Base-by-base conservation (phyloP, 2,888 invertebrate species). In the Suillia variegata region DNA sequence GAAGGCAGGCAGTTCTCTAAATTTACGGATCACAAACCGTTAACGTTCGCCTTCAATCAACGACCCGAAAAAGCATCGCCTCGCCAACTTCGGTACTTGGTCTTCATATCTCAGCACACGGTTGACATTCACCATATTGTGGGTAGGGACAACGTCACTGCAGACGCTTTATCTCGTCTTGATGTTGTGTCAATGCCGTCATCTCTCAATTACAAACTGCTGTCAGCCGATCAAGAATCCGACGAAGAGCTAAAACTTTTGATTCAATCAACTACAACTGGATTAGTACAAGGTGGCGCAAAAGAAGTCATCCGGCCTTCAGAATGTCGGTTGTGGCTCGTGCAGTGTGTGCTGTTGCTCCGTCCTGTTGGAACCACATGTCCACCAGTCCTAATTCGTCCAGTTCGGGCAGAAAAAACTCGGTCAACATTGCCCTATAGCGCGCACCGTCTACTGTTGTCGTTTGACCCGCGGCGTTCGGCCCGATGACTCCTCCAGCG, bases 1-100 rank as follows among this genome's bases (percentile, higher is more conserved):
- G 66, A 68, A 24, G 65, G 60, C 1, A 22, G 66, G 12, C 21
- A 53, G 2, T 64, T 60, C 33, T 51, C 42, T 8, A 65, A 66
- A 10, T 48, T 47, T 12, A 62, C 64, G 1, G 67, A 66, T 34
- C 66, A 66, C 52, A 64, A 63, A 22, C 63, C 62, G 13, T 26
- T 65, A 0, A 33, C 58, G 1, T 75, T 62, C 45, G 78, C 78
- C 1, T 74, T 80, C 54, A 21, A 51, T n/a, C 52, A 70, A 62
- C 66, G 69, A 10, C 47, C 63, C 2, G 71, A 72, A 1, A 74
- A 74, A 15, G 67, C 70, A 20, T 74, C 76, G 1, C 80, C 77
- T 2, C 55, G 78, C 1, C 78, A 80, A 58, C 63, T 67, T 4
- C 56, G 78, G 0, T 70, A 80, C 4, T 62, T 82, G 0, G 73